Evolutionary conservation across 1,140 invertebrate genomes (phyloP), one percentile per base, ranked within the genome.

Genomic region (Megalopta genalis): DNA sequence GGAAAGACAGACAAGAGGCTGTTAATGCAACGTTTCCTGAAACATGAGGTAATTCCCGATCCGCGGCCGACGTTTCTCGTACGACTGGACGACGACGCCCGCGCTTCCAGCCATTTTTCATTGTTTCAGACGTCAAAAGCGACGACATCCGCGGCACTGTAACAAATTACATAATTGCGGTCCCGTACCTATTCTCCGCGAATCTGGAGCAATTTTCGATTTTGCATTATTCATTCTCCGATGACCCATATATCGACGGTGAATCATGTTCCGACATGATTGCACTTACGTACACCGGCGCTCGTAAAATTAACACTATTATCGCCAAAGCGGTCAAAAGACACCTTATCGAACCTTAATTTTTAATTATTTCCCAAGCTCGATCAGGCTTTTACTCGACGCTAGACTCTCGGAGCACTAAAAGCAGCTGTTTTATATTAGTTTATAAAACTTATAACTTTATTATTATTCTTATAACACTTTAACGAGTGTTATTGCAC

Each of bases 1-100:
- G 60, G 52, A 46, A 72, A 70, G 65, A 71, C 57, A 67, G 37
- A 18, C 65, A 49, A 54, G 76, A 76, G 46, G 81, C 76, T 63
- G 60, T 63, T 85, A 83, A 85, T 83, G 69, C 72, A 83, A 83
- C 73, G 63, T 83, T 85, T 85, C 83, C 83, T 85, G 83, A 80
- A 83, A 85, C 71, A 79, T 83, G 83, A 83, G 83, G 81, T 85
- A 85, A 85, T 85, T 72, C 59, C 49, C 76, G 83, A 82, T 70
- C 81, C 59, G 46, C 64, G 32, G 39, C n/a, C 67, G 82, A 82
- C 69, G 27, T 65, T 66, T 69, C 65, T 65, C 63, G 67, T 60
- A 78, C 68, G 77, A 76, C 66, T 81, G 81, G 83, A 67, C 70
- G 83, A 63, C 70, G 75, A 81, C 83, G 83, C 76, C 83, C 81